phyloP scores from a whole-genome alignment of 1,140 invertebrate species.

The Orchesella cincta region DNA sequence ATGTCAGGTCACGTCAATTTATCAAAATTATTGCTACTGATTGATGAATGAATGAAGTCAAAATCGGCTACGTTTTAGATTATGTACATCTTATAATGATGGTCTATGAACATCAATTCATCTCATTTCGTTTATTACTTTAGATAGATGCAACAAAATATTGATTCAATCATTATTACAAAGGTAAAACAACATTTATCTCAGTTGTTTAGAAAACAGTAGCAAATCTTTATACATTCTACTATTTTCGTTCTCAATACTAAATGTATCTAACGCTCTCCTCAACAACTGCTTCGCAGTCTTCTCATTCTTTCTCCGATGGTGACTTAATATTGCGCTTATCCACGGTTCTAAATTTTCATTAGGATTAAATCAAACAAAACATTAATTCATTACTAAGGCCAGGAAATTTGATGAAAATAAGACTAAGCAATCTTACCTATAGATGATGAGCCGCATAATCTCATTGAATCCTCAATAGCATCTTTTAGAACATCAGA shows the following conservation, averaged over 20 bases:
- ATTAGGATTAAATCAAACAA: not conserved
- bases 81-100: no score
- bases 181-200: not conserved
- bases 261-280: not conserved
- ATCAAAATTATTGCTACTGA: no score
- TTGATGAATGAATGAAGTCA: no score
- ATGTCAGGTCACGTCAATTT: no score
- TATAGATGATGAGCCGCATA: not conserved
- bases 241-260: not conserved
- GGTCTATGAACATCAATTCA: no score
- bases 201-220: not conserved
- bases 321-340: not conserved
- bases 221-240: not conserved
- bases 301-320: not conserved
- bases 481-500: not conserved
- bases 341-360: conserved; percentile 9
- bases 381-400: no score
- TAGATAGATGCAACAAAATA: no score
- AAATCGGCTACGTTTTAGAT: no score
- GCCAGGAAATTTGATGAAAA: not conserved
- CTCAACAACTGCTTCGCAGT: not conserved
- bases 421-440: not conserved
- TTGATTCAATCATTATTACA: not conserved
- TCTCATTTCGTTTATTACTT: no score
- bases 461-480: not conserved